Evolutionary conservation across 2,113 vertebrate species (phyloP), one percentile per base, ranked within the genome.

Genomic region (Aythya baeri): DNA sequence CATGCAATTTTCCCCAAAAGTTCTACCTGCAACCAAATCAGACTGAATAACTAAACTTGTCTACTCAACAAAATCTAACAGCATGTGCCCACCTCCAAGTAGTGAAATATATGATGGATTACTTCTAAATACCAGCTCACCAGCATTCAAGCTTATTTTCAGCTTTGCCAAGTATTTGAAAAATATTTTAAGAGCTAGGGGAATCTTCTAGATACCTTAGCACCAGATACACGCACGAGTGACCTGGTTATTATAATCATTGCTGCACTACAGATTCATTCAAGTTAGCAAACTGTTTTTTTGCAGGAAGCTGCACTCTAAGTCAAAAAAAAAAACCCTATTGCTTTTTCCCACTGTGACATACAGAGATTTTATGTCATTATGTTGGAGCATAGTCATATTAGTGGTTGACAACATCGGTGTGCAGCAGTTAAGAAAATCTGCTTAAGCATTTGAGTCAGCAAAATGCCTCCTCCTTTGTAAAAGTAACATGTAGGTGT

Each of bases 341-440:
- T 8, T 63, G 25, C 12, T 72, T 88, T 81, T 91, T 78, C 27
- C 61, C 88, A 81, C 52, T 29, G 62, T 74, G 61, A 71, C 31
- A 63, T 36, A 94, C 18, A 76, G 23, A 86, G 13, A 77, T 91
- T 16, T 90, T 54, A 38, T 2, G 57, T 23, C 3, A 78, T 65
- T 92, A 67, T 71, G 11, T 46, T 59, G 67, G 36, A 92, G 49
- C 55, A 70, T 44, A 75, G 26, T 63, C 12, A 9, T 55, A 72
- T 62, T 41, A 94, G 94, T 94, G 88, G 89, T 87, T 94, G 88
- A 86, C 91, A 97, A 93, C 88, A 91, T 79, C 55, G 34, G 15
- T 81, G 59, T 83, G 63, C 21, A 94, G 72, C 46, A 88, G 23
- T 8, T 88, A 89, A 79, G 23, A 91, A 34, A 54, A 83, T 38